A percentile compares a stretch with the other conserved stretches of the same genome.
Conservation (phyloP, 2,797 vertebrate species). For the Premnoplex brunnescens region DNA sequence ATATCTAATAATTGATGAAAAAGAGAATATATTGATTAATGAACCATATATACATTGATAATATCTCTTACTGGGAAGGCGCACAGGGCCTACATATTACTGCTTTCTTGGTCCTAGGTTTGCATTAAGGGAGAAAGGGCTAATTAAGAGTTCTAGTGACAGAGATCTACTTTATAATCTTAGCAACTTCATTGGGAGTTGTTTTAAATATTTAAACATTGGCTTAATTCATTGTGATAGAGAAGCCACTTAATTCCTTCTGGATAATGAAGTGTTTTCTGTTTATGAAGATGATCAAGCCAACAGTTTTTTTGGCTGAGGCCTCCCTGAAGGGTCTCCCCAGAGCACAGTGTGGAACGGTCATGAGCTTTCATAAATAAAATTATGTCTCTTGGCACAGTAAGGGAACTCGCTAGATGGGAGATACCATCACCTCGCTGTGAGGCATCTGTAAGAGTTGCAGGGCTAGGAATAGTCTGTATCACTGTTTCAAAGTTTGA, state of each 20-base stretch:
- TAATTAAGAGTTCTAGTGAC: neutral
- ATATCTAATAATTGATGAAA: neutral
- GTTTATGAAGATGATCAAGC: neutral
- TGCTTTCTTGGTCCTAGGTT: neutral
- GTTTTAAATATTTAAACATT: neutral
- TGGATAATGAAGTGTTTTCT: neutral
- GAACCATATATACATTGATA: neutral
- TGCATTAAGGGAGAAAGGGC: neutral
- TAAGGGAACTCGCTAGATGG: neutral
- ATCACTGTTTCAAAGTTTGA: neutral
- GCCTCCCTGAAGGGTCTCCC: accelerated
- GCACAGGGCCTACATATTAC: neutral
- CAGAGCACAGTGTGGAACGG: neutral
- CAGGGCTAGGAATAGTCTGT: neutral
- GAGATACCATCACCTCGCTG: neutral
- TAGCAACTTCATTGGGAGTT: neutral
- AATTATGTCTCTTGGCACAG: neutral
- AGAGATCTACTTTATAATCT: neutral
- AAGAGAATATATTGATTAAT: neutral
- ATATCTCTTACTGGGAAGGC: neutral
- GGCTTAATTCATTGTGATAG: neutral
- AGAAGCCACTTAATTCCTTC: neutral
- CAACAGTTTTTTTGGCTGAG: neutral
- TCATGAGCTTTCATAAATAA: neutral
- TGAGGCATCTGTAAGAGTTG: neutral